Conservation (phyloP, 2,113 vertebrate species). For the Gnathonemus longibarbis region DNA sequence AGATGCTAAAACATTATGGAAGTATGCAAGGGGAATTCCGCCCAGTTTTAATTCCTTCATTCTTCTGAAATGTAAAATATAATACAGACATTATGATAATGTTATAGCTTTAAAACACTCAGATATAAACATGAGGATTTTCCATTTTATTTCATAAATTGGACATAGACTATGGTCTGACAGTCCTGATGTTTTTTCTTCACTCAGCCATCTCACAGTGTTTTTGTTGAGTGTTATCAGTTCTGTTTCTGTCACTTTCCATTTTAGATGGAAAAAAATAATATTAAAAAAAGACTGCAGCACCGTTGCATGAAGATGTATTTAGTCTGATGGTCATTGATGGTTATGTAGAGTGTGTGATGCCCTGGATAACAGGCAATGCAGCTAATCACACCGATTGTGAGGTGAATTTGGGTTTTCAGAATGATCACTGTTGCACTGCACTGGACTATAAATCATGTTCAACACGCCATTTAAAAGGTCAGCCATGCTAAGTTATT, state of each 20-base stretch:
- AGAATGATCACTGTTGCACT: background rate
- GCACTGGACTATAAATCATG: background rate
- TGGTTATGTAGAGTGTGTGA: background rate
- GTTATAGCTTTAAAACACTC: background rate
- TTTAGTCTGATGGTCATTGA: background rate
- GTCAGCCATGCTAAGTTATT: background rate
- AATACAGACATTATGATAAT: background rate
- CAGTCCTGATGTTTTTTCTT: constrained; percentile 18
- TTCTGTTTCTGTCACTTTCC: background rate
- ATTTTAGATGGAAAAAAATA: background rate
- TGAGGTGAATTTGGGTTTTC: background rate
- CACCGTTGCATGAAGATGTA: background rate
- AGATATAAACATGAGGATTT: background rate
- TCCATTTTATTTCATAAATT: background rate
- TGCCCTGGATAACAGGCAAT: background rate
- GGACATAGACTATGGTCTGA: background rate
- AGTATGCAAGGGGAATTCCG: background rate
- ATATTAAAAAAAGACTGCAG: background rate
- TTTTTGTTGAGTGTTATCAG: background rate
- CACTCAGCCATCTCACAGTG: background rate
- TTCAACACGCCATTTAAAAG: background rate
- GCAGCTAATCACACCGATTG: background rate
- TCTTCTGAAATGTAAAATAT: background rate
- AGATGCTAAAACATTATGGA: background rate
- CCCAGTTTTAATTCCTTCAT: background rate